phyloP scores from a whole-genome alignment of 2,797 vertebrate genomes.

The Zalophus californianus region DNA sequence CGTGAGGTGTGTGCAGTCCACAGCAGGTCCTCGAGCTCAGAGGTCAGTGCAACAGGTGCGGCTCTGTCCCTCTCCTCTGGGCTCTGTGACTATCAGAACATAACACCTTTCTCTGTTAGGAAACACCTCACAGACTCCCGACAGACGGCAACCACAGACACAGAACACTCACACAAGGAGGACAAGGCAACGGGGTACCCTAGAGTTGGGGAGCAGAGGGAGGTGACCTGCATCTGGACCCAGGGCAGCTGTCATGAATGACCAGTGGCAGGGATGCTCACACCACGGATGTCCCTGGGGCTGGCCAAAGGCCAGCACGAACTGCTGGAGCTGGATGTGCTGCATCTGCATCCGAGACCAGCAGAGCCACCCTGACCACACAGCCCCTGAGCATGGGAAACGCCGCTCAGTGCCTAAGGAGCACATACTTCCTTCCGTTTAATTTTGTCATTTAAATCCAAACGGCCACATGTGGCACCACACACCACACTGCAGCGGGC shows the following conservation, averaged over 20 bases:
- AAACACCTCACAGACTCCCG: not conserved
- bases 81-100: not conserved
- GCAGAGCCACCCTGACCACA: not conserved
- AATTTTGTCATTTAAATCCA: too few species aligned
- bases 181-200: not conserved
- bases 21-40: not conserved
- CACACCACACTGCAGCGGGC: not conserved
- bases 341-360: not conserved
- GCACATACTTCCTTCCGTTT: too few species aligned
- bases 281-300: accelerated
- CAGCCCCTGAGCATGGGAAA: not conserved
- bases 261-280: not conserved
- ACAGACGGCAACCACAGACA: not conserved
- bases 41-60: not conserved
- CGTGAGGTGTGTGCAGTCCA: not conserved
- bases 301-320: too few species aligned
- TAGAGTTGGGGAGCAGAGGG: not conserved
- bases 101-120: not conserved
- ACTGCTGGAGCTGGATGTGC: not conserved
- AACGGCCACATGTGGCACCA: not conserved
- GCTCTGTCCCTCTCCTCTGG: not conserved
- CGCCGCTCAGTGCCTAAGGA: not conserved
- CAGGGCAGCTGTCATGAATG: not conserved
- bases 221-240: not conserved
- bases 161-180: not conserved